Evolutionary conservation across 2,113 vertebrate species (phyloP).

Genomic region (Axis porcinus): DNA sequence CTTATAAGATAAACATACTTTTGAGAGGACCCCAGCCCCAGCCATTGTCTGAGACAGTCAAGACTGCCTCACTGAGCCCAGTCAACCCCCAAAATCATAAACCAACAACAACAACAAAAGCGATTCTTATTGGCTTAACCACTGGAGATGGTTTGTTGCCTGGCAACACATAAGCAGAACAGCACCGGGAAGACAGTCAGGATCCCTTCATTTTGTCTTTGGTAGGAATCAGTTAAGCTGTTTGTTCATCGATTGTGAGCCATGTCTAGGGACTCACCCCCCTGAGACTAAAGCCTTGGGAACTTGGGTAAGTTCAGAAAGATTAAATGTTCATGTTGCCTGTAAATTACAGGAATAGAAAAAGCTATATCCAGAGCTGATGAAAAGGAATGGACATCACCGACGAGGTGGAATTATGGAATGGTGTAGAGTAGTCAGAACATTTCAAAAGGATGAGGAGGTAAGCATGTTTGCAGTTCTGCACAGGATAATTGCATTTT

Average conservation of each 20-base stretch:
- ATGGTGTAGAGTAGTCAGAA: background rate
- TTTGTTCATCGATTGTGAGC: background rate
- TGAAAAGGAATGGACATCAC: background rate
- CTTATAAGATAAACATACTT: background rate
- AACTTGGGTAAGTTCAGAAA: background rate
- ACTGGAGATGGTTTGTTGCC: background rate
- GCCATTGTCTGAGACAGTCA: background rate
- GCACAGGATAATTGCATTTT: background rate
- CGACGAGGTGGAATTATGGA: background rate
- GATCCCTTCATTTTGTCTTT: background rate
- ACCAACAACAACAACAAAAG: background rate
- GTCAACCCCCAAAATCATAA: background rate
- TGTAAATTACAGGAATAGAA: background rate
- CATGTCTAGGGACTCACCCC: background rate
- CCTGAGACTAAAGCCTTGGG: background rate
- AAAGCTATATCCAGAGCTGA: background rate
- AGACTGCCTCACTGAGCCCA: background rate
- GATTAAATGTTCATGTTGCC: background rate
- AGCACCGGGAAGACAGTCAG: background rate
- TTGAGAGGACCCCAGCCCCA: background rate
- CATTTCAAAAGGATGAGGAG: background rate
- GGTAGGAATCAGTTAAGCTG: background rate
- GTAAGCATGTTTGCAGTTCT: background rate
- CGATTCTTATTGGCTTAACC: background rate
- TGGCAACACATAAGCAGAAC: background rate